These are phyloP conservation scores for Drosophila eohydei DNA, from an alignment of 2,888 invertebrate species.

Conservation along the genomic window DNA sequence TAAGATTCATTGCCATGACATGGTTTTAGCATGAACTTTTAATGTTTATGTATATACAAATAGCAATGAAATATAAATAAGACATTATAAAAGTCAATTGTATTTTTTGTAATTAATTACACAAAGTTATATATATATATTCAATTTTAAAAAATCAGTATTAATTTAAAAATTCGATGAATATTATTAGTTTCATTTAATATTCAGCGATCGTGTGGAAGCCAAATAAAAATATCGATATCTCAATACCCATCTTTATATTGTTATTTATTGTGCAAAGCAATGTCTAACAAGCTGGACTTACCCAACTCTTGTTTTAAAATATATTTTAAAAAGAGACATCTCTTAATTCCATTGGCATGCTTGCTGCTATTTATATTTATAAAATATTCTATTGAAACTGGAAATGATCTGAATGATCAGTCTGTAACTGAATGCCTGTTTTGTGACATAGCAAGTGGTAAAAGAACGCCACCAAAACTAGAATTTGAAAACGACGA, in stretches of 20 bases:
- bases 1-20: neutral
- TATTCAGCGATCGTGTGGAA: slow-evolving; percentile 1
- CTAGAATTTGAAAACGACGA: slow-evolving; percentile 91
- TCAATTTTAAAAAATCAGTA: neutral
- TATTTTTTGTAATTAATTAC: neutral
- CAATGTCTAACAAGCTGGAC: slow-evolving; percentile 16
- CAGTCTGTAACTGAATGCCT: slow-evolving; percentile 86
- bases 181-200: neutral
- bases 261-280: slow-evolving; percentile 14
- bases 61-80: neutral
- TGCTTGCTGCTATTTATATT: slow-evolving; percentile 8
- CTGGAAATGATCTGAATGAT: neutral
- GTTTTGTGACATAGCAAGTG: slow-evolving; percentile 91
- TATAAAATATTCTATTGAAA: slow-evolving; percentile 24
- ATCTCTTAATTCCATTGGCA: slow-evolving; percentile 9
- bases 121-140: no score
- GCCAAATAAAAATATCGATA: slow-evolving; percentile 3
- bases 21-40: neutral
- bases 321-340: slow-evolving; percentile 22
- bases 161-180: neutral
- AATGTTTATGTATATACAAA: neutral
- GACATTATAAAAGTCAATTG: no score
- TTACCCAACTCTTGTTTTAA: neutral
- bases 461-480: slow-evolving; percentile 86
- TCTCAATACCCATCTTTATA: slow-evolving; percentile 12